Conservation (phyloP, 2,113 vertebrate species). For the Kryptolebias marmoratus region DNA sequence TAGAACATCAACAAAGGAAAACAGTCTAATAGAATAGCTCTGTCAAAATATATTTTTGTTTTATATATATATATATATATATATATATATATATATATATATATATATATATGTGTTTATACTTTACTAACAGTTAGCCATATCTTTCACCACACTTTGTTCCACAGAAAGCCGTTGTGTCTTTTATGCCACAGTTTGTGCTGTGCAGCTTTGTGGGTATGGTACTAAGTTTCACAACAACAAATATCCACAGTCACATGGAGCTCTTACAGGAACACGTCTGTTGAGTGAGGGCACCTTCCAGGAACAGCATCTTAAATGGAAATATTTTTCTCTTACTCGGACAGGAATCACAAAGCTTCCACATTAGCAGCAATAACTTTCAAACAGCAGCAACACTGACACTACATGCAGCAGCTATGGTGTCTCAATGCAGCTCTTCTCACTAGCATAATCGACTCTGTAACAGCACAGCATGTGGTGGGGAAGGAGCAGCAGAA, state of each 20-base stretch:
- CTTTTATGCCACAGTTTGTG: background rate
- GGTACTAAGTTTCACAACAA: background rate
- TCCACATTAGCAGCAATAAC: background rate
- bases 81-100: background rate
- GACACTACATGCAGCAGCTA: background rate
- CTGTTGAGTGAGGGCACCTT: background rate
- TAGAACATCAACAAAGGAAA: background rate
- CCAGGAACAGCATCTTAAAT: background rate
- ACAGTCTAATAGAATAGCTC: background rate
- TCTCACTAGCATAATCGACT: background rate
- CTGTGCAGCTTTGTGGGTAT: background rate
- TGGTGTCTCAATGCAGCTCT: background rate
- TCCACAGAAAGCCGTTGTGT: slow-evolving; percentile 1
- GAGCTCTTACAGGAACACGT: background rate
- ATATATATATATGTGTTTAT: background rate
- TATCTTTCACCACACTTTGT: background rate
- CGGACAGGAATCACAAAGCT: slow-evolving; percentile 3
- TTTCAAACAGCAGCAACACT: slow-evolving; percentile 5
- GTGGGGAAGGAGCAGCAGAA: no score
- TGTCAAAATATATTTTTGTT: slow-evolving; percentile 3
- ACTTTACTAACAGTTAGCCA: background rate
- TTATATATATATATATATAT: background rate
- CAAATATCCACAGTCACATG: slow-evolving; percentile 6
- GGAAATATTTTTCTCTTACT: background rate
- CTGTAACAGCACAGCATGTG: background rate